Base-by-base conservation (phyloP, 2,888 invertebrate species). In the Argyresthia albistria region DNA sequence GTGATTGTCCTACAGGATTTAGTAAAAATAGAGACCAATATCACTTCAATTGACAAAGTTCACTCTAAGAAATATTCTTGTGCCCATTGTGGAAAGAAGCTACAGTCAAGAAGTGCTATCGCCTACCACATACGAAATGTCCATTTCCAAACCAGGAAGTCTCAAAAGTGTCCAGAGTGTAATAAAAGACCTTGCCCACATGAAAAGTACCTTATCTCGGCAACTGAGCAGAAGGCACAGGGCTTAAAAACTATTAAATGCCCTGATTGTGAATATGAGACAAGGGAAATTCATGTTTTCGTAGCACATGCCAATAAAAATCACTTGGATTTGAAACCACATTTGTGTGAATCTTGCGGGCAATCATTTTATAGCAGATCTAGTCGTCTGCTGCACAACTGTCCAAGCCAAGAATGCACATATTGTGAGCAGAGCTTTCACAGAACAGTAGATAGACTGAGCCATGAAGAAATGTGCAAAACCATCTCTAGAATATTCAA, bases 161-260 rank as follows among this genome's bases (percentile, higher is more conserved):
- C n/a, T 3, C n/a, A 47, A 45, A 35, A n/a, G 35, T 76, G 76
- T 51, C 57, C 71, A 0, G 73, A 76, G 52, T 76, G 76, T 52
- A 55, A 59, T 25, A 62, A 66, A 14, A 1, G 25, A 35, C 47
- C 73, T 0, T 78, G 77, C 39, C 51, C 76, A 16, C 77, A 78
- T 60, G 67, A 70, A 25, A 67, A 60, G 49, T 77, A 72, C 54
- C 57, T 77, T 2, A 62, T 67, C 49, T 69, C 71, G 12, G n/a
- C 35, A 2, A 11, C 4, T n/a, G 35, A 12, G 8, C 47, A 47
- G 12, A 35, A 35, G 35, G 16, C 12, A 12, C n/a, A 6, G n/a
- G 47, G 47, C 9, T 35, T 0, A 11, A n/a, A 47, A 7, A 12
- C 9, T 9, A n/a, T 35, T 8, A 16, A 47, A 12, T 47, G 47